Evolutionary conservation across 2,888 invertebrate species (phyloP).

Genomic region (Lumbricus terrestris): DNA sequence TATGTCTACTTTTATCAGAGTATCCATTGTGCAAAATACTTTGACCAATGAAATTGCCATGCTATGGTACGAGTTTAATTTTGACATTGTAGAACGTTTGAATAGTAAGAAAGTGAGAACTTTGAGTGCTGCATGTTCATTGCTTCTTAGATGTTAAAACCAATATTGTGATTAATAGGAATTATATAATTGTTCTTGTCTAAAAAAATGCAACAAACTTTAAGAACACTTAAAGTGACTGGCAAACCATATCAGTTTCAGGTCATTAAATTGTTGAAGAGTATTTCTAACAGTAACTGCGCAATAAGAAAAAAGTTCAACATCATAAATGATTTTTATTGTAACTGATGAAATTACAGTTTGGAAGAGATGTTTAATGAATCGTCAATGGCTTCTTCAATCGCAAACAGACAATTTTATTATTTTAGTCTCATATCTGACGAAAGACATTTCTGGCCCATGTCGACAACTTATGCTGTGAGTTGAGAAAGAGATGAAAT

Average conservation of each 20-base stretch:
- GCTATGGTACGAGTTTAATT: no score
- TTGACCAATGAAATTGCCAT: not conserved
- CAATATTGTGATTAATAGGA: not conserved
- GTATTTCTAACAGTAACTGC: not conserved
- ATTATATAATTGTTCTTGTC: not conserved
- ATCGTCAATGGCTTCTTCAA: not conserved
- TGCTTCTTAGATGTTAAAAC: not conserved
- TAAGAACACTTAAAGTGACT: no score
- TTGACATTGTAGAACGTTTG: not conserved
- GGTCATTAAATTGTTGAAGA: not conserved
- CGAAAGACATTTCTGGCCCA: no score
- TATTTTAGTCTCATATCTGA: not conserved
- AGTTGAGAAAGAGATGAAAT: not conserved
- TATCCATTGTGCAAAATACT: no score
- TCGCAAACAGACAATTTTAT: not conserved
- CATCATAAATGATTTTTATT: not conserved
- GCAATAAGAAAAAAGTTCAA: not conserved
- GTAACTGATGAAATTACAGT: not conserved
- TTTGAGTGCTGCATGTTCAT: not conserved
- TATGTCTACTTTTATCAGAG: no score
- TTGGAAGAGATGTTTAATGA: not conserved
- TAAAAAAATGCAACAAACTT: not conserved
- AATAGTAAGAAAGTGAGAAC: not conserved
- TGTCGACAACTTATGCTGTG: not conserved
- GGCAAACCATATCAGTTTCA: no score